Conservation (phyloP, 2,113 vertebrate species). For the Cephalopterus ornatus region DNA sequence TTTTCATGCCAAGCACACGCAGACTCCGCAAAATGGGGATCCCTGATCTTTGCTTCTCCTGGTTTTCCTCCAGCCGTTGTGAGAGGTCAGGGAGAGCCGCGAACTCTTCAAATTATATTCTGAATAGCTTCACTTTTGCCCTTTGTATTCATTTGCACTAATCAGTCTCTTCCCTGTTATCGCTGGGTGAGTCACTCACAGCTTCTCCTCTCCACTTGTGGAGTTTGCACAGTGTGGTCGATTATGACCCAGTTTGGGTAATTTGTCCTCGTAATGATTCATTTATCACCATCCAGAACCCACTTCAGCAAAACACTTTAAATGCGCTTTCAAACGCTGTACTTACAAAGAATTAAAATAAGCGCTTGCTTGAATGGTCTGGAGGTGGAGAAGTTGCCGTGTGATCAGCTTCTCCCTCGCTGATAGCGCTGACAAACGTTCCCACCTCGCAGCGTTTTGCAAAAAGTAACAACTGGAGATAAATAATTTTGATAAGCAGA, state of each 20-base stretch:
- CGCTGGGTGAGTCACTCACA: neutral
- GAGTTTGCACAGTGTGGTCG: neutral
- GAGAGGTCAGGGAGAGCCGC: neutral
- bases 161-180: neutral
- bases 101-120: neutral
- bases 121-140: neutral
- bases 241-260: constrained; percentile 30
- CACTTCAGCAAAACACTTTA: constrained; percentile 33
- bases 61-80: neutral
- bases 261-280: constrained; percentile 28
- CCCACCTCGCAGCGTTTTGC: neutral
- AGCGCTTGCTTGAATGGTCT: neutral
- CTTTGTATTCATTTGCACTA: neutral
- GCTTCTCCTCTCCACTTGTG: neutral
- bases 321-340: neutral
- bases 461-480: neutral
- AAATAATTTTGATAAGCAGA: neutral
- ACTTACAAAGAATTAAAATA: constrained; percentile 1
- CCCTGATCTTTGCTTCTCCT: neutral
- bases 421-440: neutral
- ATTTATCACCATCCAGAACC: constrained; percentile 41
- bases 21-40: neutral
- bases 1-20: neutral
- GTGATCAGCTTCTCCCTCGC: neutral
- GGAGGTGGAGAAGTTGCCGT: neutral